Base-by-base conservation (phyloP, 2,888 invertebrate species). In the Cremastobaeus sp. region DNA sequence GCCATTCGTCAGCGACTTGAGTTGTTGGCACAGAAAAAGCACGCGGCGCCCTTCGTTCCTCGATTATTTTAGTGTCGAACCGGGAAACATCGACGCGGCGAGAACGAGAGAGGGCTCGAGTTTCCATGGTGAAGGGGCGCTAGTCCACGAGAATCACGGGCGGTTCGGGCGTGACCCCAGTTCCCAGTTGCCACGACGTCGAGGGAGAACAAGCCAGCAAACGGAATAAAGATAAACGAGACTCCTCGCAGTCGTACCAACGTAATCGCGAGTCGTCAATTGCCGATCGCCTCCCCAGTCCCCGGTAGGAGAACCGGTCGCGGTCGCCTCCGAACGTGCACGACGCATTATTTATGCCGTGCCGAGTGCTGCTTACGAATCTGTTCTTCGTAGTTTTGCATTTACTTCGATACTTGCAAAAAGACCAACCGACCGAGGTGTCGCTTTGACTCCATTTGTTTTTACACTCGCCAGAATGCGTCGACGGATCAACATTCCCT, bases 311-410 rank as follows among this genome's bases (percentile, higher is more conserved):
- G 76, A 84, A 84, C 85, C 85, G 85, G 85, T 32, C 11, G 9
- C n/a, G n/a, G n/a, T 84, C 84, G 84, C 82, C 81, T 76, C 82
- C 75, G 77, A 45, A 30, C 76, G 82, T 81, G 76, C 81, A 76
- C 65, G 78, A 77, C 78, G 76, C 80, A 78, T 81, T 81, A 73
- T 81, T 81, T 82, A 81, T 81, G 76, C 78, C 76, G 74, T 77
- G 76, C 72, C 47, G 45, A 52, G 37, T 41, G 47, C 69, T 55
- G 47, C 64, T 52, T 43, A 57, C 64, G 60, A 57, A 64, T 71
- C 62, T 64, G 35, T 55, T 57, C 68, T 41, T 32, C 20, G 48
- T 39, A 15, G 41, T 34, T 62, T 62, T 62, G 60, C 60, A 62
- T 52, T 47, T 15, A 37, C 35, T 64, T n/a, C 8, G 25, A 45